These are phyloP conservation scores for Orchesella cincta DNA, from an alignment of 1,140 invertebrate species.

Conservation along the genomic window DNA sequence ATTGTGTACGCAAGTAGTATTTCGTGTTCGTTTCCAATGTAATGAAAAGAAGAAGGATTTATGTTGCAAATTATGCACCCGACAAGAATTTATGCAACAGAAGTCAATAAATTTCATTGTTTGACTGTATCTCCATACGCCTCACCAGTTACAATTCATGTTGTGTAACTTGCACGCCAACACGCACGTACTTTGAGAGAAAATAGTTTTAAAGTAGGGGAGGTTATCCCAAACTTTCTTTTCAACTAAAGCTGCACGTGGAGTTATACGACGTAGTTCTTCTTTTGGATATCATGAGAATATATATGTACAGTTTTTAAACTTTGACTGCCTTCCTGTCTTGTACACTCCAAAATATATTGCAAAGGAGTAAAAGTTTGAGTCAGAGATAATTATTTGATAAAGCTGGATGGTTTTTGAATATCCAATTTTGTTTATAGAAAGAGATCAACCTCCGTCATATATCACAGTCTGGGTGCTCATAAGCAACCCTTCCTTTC, in stretches of 20 bases:
- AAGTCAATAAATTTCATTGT: neutral
- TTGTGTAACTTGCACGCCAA: neutral
- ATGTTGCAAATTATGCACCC: neutral
- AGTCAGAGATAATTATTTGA: neutral
- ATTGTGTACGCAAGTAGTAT: no score
- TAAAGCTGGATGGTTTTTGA: neutral
- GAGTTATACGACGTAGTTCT: neutral
- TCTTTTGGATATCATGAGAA: neutral
- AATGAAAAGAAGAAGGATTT: slow-evolving; percentile 15
- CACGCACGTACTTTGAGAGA: neutral
- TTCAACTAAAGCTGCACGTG: neutral
- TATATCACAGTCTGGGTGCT: neutral
- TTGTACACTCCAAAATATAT: neutral
- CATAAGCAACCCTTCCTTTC: neutral
- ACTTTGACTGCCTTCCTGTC: neutral
- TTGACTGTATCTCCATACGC: neutral
- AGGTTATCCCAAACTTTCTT: neutral
- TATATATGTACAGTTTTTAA: neutral
- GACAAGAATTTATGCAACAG: neutral
- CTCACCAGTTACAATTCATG: neutral
- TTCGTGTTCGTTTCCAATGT: no score
- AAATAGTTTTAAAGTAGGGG: neutral
- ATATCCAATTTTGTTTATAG: neutral
- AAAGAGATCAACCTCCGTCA: neutral
- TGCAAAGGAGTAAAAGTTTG: neutral